phyloP scores from a whole-genome alignment of 2,113 vertebrate species.

The Rousettus leschenaultii region DNA sequence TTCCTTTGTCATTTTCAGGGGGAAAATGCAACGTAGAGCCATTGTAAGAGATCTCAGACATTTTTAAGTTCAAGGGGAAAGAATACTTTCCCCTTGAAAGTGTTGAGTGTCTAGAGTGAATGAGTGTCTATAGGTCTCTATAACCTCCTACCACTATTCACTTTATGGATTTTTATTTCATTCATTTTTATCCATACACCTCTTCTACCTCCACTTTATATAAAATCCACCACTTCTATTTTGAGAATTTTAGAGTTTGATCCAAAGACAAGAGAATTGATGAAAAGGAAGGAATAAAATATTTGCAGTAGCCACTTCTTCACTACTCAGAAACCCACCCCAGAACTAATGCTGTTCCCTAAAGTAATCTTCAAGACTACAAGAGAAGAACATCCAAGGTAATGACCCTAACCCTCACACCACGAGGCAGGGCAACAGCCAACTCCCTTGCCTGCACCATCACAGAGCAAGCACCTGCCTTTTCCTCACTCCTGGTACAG shows the following conservation, averaged over 20 bases:
- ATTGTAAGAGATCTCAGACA: not conserved
- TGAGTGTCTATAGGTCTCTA: not conserved
- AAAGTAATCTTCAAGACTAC: not conserved
- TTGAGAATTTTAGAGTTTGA: not conserved
- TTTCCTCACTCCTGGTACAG: not conserved
- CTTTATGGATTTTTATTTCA: not conserved
- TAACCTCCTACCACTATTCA: not conserved
- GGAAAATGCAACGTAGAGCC: not conserved
- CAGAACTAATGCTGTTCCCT: not conserved
- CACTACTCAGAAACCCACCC: not conserved
- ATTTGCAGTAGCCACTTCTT: not conserved
- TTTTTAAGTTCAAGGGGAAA: not conserved
- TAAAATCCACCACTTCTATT: not conserved
- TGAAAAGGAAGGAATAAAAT: not conserved
- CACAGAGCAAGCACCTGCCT: not conserved
- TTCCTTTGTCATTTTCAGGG: not conserved
- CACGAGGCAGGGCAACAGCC: not conserved
- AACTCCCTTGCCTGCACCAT: not conserved
- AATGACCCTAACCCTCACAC: not conserved
- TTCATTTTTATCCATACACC: not conserved
- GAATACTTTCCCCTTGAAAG: too few relatives aligned
- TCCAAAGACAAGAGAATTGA: not conserved
- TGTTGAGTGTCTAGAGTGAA: too few relatives aligned
- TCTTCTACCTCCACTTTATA: not conserved
- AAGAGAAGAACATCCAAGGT: not conserved